These are phyloP conservation scores for Corvus hawaiiensis DNA, from an alignment of 2,113 vertebrate genomes.

Conservation along the genomic window DNA sequence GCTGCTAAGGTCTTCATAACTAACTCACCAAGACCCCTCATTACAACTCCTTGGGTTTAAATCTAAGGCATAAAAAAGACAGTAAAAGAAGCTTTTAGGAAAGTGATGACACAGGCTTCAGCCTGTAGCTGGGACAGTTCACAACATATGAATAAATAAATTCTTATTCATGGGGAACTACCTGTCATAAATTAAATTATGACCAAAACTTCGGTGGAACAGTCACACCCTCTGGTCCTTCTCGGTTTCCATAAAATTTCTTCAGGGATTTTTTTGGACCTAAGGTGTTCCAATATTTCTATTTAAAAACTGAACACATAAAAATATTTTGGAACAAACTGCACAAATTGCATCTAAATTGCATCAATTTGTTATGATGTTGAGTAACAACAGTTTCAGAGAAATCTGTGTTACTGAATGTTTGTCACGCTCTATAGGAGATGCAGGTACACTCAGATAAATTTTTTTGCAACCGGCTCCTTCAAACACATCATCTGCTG, in stretches of 20 bases:
- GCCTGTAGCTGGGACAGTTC: background rate
- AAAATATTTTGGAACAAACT: background rate
- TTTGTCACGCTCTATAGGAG: background rate
- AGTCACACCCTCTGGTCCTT: background rate
- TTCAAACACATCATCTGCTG: conserved; percentile 13
- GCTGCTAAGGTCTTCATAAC: background rate
- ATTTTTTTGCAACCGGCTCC: background rate
- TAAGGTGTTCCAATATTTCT: background rate
- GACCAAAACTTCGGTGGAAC: background rate
- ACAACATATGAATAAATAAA: background rate
- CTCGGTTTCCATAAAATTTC: background rate
- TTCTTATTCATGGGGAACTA: background rate
- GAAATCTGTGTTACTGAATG: background rate
- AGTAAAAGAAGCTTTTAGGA: background rate
- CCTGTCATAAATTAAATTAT: background rate
- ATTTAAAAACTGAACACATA: background rate
- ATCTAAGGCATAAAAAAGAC: background rate
- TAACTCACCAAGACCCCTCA: background rate
- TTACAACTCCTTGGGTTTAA: background rate
- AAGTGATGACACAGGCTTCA: background rate
- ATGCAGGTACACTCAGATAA: background rate
- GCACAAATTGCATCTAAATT: background rate
- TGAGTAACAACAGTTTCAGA: background rate
- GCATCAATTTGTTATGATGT: background rate
- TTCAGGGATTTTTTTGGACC: background rate